Evolutionary conservation across 1,140 invertebrate genomes (phyloP).

Genomic region (Portunus trituberculatus): DNA sequence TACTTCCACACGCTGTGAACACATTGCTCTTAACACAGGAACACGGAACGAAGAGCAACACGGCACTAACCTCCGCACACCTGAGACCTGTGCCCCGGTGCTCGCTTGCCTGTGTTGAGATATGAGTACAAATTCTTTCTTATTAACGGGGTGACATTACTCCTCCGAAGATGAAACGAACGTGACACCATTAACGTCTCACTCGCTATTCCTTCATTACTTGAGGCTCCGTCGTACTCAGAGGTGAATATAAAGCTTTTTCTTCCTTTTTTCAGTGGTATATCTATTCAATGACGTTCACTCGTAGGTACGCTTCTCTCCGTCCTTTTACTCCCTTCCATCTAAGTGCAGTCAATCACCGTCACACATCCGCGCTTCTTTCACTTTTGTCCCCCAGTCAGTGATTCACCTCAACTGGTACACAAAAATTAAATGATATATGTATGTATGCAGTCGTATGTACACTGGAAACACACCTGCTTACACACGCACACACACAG

Average conservation of each 20-base stretch:
- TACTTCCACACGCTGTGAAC: neutral
- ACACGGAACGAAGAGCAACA: neutral
- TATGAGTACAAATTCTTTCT: neutral
- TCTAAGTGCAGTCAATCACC: neutral
- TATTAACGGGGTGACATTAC: too few species aligned
- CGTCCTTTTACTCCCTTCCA: neutral
- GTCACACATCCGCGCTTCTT: neutral
- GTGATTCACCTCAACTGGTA: neutral
- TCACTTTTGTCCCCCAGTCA: neutral
- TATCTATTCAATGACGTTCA: neutral
- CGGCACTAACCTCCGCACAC: neutral
- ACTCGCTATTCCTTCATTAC: neutral
- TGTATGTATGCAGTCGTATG: neutral
- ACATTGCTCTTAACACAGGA: neutral
- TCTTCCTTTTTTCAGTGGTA: neutral
- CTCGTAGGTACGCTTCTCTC: neutral
- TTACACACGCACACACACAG: constrained; percentile 48
- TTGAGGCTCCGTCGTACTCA: neutral
- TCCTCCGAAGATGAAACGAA: neutral
- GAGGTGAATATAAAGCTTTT: neutral
- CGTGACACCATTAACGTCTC: neutral
- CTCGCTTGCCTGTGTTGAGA: neutral
- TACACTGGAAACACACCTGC: neutral
- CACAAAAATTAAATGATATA: neutral
- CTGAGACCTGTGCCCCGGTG: neutral